Evolutionary conservation across 2,888 invertebrate species (phyloP), one percentile per base, ranked within the genome.

Genomic region (Petrolisthes cinctipes): DNA sequence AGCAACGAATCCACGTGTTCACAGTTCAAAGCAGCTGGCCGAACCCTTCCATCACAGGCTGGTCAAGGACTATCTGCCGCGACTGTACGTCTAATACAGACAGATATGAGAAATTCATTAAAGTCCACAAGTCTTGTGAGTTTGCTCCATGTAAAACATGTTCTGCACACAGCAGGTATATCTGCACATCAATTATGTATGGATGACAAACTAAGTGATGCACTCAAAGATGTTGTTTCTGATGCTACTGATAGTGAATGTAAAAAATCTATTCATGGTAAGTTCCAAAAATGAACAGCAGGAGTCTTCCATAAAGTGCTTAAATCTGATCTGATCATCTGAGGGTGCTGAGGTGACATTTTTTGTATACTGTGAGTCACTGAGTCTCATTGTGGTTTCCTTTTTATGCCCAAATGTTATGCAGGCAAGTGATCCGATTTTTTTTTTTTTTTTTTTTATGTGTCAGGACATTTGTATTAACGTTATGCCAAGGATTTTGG

Each of bases 281-380:
- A 37, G 37, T 37, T 37, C 37, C 2, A 66, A 66, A 66, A 66
- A 66, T 66, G 66, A 66, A 66, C 66, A 66, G 66, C 66, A 66
- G 66, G 66, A 66, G 66, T 66, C 66, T 66, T 66, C 66, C 66
- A 14, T 66, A 66, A 66, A 66, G 1, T 66, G 66, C 66, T 66
- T 66, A 66, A 66, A 66, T 66, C 66, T 66, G 66, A 66, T 66
- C 66, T 66, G 66, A 66, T 66, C 66, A 66, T 66, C 66, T 66
- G 66, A 66, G 66, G 66, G 66, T 66, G 66, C 66, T 66, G 66
- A 66, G 66, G 66, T 66, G 66, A 66, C 66, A 66, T 66, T 66
- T 1, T 66, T 3, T 66, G 66, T 66, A 66, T 37, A 37, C 66
- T 66, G 66, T 66, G 66, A 66, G 66, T 66, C 66, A n/a, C n/a